Evolutionary conservation across 2,888 invertebrate genomes (phyloP), one percentile per base, ranked within the genome.

Genomic region (Eurytoma californica): DNA sequence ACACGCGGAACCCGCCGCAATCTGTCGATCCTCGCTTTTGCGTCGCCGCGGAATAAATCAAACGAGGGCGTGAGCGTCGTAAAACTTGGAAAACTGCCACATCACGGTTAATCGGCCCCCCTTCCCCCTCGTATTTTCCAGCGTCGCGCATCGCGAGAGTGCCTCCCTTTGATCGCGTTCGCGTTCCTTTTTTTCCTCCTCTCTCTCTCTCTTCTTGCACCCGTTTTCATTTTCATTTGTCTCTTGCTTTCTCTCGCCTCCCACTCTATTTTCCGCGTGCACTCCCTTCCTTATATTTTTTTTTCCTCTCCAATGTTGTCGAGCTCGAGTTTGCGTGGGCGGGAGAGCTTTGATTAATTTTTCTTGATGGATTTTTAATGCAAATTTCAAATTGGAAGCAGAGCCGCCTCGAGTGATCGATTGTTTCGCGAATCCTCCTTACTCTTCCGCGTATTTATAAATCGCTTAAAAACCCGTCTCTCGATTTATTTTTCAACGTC

Each of bases 41-140:
- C 49, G 67, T 47, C 28, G n/a, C 18, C 18, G 53, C 61, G 72
- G 61, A 72, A 78, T 78, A 78, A 78, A 78, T 78, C 78, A 78
- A 74, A 80, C 73, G 65, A 28, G 65, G 53, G 70, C n/a, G 55
- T 18, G 58, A 49, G 72, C 63, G 53, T 68, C 63, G 78, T 75
- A 70, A 77, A 81, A 79, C 79, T 80, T 81, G 81, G 81, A 81
- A 81, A 80, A 79, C 75, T 80, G 79, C 81, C 81, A 80, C 58
- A 77, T 81, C 79, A 81, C 79, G 81, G 69, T 81, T 81, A 81
- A 81, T 81, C 81, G 81, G 74, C 77, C 39, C 39, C 30, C 28
- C n/a, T 28, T 7, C 30, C 55, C 66, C 51, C 7, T 49, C 53
- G 60, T 63, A 78, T 78, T 72, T 77, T 72, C 55, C 72, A 47